These are phyloP conservation scores for Sinonovacula constricta DNA, from an alignment of 1,140 invertebrate species.

Conservation along the genomic window DNA sequence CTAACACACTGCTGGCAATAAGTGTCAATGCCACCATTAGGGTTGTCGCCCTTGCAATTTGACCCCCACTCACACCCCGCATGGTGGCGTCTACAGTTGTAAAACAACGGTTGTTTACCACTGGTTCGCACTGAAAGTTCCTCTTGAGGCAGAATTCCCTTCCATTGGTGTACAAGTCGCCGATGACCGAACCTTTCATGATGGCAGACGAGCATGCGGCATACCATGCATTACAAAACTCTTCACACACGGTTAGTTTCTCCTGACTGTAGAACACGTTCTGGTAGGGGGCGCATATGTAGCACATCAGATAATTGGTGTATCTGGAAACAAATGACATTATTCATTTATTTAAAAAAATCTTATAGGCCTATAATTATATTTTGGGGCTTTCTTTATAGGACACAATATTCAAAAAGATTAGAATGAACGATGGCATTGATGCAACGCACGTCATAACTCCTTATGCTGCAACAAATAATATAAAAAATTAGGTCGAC, in stretches of 20 bases:
- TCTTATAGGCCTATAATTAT: too few species aligned
- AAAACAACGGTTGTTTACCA: slow-evolving; percentile 71
- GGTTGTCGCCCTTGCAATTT: too few species aligned
- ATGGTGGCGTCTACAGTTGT: slow-evolving; percentile 66
- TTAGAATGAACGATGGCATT: too few species aligned
- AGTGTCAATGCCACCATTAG: too few species aligned
- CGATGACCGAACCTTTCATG: slow-evolving; percentile 69
- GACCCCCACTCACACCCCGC: too few species aligned
- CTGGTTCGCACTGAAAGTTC: slow-evolving; percentile 69
- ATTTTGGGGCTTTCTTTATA: too few species aligned
- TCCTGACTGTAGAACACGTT: slow-evolving; percentile 75
- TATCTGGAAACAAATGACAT: slow-evolving; percentile 56
- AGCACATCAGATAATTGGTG: slow-evolving; percentile 79
- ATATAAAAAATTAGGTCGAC: too few species aligned
- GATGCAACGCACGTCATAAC: too few species aligned
- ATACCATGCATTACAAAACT: slow-evolving; percentile 77
- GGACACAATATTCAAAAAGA: too few species aligned
- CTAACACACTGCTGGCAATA: too few species aligned
- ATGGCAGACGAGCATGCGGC: slow-evolving; percentile 64
- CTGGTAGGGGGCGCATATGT: slow-evolving; percentile 78
- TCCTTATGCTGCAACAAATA: too few species aligned
- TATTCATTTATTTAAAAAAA: too few species aligned
- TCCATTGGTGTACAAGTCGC: slow-evolving; percentile 75
- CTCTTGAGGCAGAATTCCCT: slow-evolving; percentile 75
- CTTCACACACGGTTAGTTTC: slow-evolving; percentile 76